Base-by-base conservation (phyloP, 2,797 vertebrate species). In the Etheostoma nigrum region DNA sequence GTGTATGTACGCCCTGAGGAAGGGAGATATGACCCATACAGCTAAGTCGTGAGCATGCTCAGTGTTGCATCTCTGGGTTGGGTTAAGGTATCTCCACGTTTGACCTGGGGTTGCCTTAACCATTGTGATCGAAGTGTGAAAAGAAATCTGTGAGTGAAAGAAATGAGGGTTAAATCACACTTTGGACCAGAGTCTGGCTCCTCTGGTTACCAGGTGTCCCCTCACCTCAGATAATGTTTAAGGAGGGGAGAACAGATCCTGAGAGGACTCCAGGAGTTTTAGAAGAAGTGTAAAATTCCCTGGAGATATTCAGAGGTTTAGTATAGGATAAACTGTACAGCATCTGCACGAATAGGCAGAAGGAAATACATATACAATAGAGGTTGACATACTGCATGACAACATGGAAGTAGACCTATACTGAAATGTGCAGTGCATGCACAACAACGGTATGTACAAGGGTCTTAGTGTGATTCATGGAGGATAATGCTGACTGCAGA, bases 111-210 rank as follows among this genome's bases (percentile, higher is more conserved):
- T 85, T 53, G 15, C 63, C 74, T 65, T 83, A 61, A 7, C 77
- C 57, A 79, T 81, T 51, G 76, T 62, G 84, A 83, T 67, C 8
- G 4, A 82, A 67, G 91, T 91, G 92, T 86, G 90, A 92, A 92
- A 88, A 76, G 69, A 84, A 63, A 70, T 48, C 69, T 18, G 68
- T 18, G 68, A 85, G 80, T 86, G 70, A 73, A 86, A 83, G 62
- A 78, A 84, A 79, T 72, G 49, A 12, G 82, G 77, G 68, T 88
- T 78, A 60, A 80, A 72, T 91, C 86, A 18, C 89, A 82, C 89
- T 81, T 61, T 2, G 11, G 27, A 69, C 71, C 60, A 0, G 42
- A 82, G 90, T 92, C 89, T 92, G 61, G 73, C 90, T 89, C 89
- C 86, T 88, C 77, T 48, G 82, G 59, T 70, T 83, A 81, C 85